Evolutionary conservation across 1,140 invertebrate genomes (phyloP), one percentile per base, ranked within the genome.

Genomic region (Drosophila bifasciata): DNA sequence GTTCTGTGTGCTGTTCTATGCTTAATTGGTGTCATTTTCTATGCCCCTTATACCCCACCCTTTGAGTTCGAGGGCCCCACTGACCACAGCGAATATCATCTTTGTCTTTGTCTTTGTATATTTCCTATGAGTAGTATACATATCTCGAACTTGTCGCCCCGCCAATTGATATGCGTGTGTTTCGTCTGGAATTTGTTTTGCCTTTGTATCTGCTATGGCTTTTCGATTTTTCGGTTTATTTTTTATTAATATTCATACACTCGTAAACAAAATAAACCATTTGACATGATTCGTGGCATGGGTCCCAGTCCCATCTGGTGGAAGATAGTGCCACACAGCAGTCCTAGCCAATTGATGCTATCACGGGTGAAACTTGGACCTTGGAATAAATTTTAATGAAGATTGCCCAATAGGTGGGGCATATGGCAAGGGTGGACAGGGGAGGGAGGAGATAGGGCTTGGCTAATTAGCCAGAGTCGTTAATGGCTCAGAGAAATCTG

Each of bases 111-210:
- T 21, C 19, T 21, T 21, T 19, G 19, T 19, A 2, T 46, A n/a
- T 13, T 32, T 2, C 13, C 17, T 25, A n/a, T n/a, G n/a, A n/a
- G n/a, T n/a, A n/a, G n/a, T n/a, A n/a, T n/a, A n/a, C n/a, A n/a
- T 36, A 41, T 41, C 51, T 49, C 32, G 32, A 36, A 13, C 32
- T 36, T 11, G 11, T 36, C 32, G 40, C 40, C 32, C 40, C n/a
- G 28, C 41, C 57, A 85, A 85, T 79, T 85, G 59, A 57, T 67
- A 67, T 68, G 76, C 76, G 76, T 60, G 13, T 49, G 49, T 49
- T 50, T 75, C 66, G 32, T 36, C 15, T 11, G 57, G 60, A 5
- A 56, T 79, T 41, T 36, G 58, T 36, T 41, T 39, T n/a, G n/a
- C n/a, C n/a, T n/a, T 59, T 58, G 53, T 72, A 28, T 70, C 52